phyloP scores from a whole-genome alignment of 2,888 invertebrate genomes.

The Leucophenga montana region DNA sequence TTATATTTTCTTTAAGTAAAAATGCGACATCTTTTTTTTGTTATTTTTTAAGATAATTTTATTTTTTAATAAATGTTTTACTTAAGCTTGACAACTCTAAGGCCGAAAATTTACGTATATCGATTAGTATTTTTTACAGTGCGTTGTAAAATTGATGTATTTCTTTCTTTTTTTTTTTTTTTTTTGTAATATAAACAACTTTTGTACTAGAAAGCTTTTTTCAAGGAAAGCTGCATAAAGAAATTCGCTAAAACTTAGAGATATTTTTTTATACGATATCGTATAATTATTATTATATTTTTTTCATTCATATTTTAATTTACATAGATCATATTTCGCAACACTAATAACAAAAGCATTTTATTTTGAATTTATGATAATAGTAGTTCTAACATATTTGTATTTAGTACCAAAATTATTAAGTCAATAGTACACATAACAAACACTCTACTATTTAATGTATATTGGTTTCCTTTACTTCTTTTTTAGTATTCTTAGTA shows the following conservation, averaged over 20 bases:
- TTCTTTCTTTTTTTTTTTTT: not conserved
- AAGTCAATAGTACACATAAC: not conserved
- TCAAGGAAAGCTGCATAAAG: constrained; percentile 55
- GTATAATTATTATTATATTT: constrained; percentile 47
- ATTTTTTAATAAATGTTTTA: constrained; percentile 31
- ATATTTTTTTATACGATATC: constrained; percentile 53
- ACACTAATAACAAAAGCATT: not conserved
- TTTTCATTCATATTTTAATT: not conserved
- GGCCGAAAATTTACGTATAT: constrained; percentile 62
- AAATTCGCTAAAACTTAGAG: constrained; percentile 61
- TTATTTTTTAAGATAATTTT: constrained; percentile 36
- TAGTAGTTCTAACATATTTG: constrained; percentile 19
- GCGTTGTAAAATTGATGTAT: not conserved
- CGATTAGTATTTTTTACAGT: constrained; percentile 31
- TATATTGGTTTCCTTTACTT: constrained; percentile 29
- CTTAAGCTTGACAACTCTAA: constrained; percentile 61
- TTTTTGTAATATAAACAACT: too few relatives aligned
- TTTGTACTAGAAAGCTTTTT: constrained; percentile 62
- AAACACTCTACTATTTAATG: not conserved
- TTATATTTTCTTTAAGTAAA: constrained; percentile 18
- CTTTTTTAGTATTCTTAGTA: constrained; percentile 29
- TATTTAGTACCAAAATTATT: constrained; percentile 14
- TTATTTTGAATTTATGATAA: too few relatives aligned
- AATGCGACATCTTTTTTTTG: constrained; percentile 19
- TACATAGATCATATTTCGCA: constrained; percentile 8